A percentile compares a stretch with the other conserved stretches of the same genome.
phyloP scores from a whole-genome alignment of 2,888 invertebrate genomes.

The Blastobasis adustella region DNA sequence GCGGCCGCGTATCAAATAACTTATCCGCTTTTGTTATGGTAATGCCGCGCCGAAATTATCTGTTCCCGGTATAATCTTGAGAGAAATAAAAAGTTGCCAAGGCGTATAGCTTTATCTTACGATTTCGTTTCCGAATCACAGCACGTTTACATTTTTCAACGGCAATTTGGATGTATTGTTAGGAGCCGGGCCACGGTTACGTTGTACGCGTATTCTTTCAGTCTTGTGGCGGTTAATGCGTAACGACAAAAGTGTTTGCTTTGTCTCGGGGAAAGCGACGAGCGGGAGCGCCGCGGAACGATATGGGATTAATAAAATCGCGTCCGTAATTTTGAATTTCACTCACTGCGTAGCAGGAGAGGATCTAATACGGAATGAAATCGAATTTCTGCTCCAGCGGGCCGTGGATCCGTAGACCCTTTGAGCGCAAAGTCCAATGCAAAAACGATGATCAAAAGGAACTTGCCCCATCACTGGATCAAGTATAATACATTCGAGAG shows the following conservation, averaged over 20 bases:
- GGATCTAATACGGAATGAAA: slow-evolving; percentile 31
- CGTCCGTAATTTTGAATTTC: no score
- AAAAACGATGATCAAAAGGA: slow-evolving; percentile 38
- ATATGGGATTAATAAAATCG: no score
- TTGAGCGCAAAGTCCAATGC: slow-evolving; percentile 30
- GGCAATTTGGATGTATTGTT: not conserved
- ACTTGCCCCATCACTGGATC: not conserved
- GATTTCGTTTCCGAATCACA: slow-evolving; percentile 7
- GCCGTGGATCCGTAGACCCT: slow-evolving; percentile 46
- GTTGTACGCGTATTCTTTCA: not conserved
- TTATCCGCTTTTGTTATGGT: slow-evolving; percentile 65
- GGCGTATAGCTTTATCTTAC: slow-evolving; percentile 6
- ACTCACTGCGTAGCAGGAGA: no score
- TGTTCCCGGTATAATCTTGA: slow-evolving; percentile 46
- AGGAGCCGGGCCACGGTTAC: not conserved
- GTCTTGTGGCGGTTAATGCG: no score
- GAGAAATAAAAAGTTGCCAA: slow-evolving; percentile 33
- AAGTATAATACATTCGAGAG: not conserved
- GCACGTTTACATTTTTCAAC: slow-evolving; percentile 4
- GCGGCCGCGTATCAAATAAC: slow-evolving; percentile 58
- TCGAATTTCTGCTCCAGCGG: slow-evolving; percentile 54
- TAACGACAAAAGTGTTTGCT: no score
- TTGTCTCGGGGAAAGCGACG: no score
- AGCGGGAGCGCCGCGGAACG: no score
- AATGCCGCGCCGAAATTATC: slow-evolving; percentile 57